Conservation (phyloP, 2,888 invertebrate genomes). For the Acanthopleura granulata region DNA sequence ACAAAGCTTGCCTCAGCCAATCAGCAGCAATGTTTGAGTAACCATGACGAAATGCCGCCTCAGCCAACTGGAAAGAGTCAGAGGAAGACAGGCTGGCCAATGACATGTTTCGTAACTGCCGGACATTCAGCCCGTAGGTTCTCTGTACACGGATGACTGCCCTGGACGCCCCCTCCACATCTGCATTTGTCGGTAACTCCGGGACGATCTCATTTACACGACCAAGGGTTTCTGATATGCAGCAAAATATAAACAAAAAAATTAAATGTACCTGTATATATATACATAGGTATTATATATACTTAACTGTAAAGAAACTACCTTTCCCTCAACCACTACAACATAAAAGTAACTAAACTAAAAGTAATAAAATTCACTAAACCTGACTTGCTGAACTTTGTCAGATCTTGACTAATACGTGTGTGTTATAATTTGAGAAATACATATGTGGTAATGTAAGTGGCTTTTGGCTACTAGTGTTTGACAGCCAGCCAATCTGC, state of each 20-base stretch:
- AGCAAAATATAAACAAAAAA: not conserved
- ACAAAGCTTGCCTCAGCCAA: not conserved
- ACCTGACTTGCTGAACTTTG: too few relatives aligned
- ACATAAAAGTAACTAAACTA: too few relatives aligned
- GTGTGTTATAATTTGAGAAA: too few relatives aligned
- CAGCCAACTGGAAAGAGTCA: slow-evolving; percentile 1
- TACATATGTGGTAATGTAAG: too few relatives aligned
- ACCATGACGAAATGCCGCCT: not conserved
- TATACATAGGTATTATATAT: too few relatives aligned
- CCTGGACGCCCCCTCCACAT: not conserved
- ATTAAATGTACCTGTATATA: not conserved
- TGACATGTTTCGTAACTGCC: not conserved
- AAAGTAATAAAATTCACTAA: too few relatives aligned
- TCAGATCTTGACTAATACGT: too few relatives aligned
- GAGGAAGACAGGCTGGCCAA: not conserved
- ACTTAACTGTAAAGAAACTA: too few relatives aligned
- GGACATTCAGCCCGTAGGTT: not conserved
- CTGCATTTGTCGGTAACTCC: not conserved
- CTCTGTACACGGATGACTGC: not conserved
- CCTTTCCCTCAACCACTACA: too few relatives aligned
- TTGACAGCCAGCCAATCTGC: too few relatives aligned
- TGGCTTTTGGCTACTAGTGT: too few relatives aligned
- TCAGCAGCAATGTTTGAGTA: not conserved
- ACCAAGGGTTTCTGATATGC: not conserved
- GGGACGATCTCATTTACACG: not conserved